A percentile compares a stretch with the other conserved stretches of the same genome.
Evolutionary conservation across 2,888 invertebrate genomes (phyloP).

Genomic region (Athalia cordata): DNA sequence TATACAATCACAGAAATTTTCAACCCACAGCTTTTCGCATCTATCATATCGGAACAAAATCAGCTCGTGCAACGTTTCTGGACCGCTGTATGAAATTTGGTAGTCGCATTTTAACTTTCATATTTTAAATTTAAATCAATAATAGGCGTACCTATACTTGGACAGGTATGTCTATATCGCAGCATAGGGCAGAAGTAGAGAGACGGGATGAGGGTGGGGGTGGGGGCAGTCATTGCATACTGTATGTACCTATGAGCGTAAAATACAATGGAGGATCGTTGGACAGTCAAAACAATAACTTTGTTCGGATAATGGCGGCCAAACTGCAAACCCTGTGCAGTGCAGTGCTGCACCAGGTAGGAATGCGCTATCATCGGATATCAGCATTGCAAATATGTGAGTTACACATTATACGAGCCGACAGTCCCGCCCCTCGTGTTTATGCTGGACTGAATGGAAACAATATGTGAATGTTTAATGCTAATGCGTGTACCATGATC

Average conservation of each 20-base stretch:
- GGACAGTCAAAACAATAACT: slow-evolving; percentile 62
- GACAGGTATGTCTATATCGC: too few species aligned
- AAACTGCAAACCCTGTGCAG: slow-evolving; percentile 54
- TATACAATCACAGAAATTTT: neutral
- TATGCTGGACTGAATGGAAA: slow-evolving; percentile 58
- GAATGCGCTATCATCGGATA: slow-evolving; percentile 66
- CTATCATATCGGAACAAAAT: neutral
- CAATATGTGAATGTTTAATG: slow-evolving; percentile 64
- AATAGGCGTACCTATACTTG: neutral
- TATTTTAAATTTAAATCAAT: neutral
- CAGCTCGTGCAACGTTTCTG: too few species aligned
- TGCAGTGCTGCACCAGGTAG: slow-evolving; percentile 56
- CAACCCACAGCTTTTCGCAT: neutral
- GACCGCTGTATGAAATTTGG: slow-evolving; percentile 9
- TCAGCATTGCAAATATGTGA: slow-evolving; percentile 65
- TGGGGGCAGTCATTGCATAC: neutral
- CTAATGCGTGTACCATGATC: slow-evolving; percentile 55
- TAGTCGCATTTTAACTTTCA: slow-evolving; percentile 30
- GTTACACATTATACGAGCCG: slow-evolving; percentile 52
- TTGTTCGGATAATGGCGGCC: slow-evolving; percentile 55
- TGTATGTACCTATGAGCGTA: neutral
- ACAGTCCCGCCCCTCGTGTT: slow-evolving; percentile 49
- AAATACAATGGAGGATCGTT: slow-evolving; percentile 41
- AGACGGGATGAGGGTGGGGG: neutral
- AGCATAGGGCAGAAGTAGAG: neutral